Evolutionary conservation across 2,797 vertebrate species (phyloP).

Genomic region (Myotis daubentonii): DNA sequence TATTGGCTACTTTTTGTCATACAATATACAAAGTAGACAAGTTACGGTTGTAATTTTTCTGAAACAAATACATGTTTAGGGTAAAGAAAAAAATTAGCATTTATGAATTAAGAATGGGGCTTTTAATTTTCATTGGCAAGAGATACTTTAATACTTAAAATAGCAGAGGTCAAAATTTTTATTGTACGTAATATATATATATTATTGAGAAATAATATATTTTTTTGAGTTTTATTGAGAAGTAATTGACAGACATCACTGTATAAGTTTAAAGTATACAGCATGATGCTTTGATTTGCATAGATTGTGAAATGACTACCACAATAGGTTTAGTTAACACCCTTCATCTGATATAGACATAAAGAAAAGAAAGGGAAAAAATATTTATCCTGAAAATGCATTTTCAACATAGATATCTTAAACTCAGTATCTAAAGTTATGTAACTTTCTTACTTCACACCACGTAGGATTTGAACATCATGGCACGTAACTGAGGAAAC

Average conservation of each 20-base stretch:
- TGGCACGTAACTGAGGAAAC: background rate
- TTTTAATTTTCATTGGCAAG: conserved; percentile 35
- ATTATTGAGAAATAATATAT: background rate
- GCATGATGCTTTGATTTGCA: background rate
- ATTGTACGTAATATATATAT: background rate
- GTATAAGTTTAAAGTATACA: background rate
- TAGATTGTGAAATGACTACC: background rate
- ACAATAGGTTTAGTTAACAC: background rate
- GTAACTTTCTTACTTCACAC: background rate
- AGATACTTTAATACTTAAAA: conserved; percentile 37
- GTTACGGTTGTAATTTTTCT: conserved; percentile 6
- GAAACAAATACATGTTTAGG: conserved; percentile 14
- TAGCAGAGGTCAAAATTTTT: background rate
- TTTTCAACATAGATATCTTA: conserved; percentile 13
- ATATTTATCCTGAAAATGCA: background rate
- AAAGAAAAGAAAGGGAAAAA: background rate
- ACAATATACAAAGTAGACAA: background rate
- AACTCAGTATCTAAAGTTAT: conserved; percentile 4
- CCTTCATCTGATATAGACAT: background rate
- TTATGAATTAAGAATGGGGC: background rate
- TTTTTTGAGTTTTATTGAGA: too few species aligned
- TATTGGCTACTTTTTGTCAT: conserved; percentile 35
- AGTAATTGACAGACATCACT: background rate
- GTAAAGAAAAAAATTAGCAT: background rate
- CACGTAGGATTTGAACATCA: background rate